Conservation (phyloP, 2,888 invertebrate genomes). For the Parasteatoda lunata region DNA sequence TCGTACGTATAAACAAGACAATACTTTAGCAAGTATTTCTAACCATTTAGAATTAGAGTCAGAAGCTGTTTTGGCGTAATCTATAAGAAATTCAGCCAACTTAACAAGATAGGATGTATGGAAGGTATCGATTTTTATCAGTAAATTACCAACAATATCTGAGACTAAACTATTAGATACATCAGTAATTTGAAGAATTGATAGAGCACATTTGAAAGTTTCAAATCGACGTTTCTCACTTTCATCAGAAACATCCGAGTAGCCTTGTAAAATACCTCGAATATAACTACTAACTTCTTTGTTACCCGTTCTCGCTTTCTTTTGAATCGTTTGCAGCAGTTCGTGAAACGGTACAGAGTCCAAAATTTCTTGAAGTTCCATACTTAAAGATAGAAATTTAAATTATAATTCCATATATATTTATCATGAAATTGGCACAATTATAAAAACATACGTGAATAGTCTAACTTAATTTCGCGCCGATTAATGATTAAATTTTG, state of each 20-base stretch:
- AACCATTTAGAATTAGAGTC: constrained; percentile 71
- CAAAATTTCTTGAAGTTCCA: constrained; percentile 33
- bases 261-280: constrained; percentile 52
- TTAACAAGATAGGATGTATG: constrained; percentile 46
- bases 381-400: background rate
- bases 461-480: no score
- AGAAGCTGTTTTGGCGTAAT: constrained; percentile 15
- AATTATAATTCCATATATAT: no score
- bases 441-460: no score
- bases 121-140: constrained; percentile 39
- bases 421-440: no score
- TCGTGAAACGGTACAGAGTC: constrained; percentile 41
- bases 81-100: constrained; percentile 47
- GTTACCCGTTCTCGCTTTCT: constrained; percentile 38
- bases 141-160: constrained; percentile 34
- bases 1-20: constrained; percentile 72
- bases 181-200: constrained; percentile 28
- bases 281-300: constrained; percentile 48
- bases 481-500: no score
- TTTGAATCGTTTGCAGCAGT: constrained; percentile 40
- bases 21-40: constrained; percentile 74
- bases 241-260: constrained; percentile 30
- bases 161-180: constrained; percentile 16
- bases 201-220: constrained; percentile 47
- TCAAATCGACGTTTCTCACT: constrained; percentile 44